Evolutionary conservation across 53 echinoderm and acorn worm species (phyloP), one percentile per base, ranked within the genome.

Genomic region (Holothuria scabra): DNA sequence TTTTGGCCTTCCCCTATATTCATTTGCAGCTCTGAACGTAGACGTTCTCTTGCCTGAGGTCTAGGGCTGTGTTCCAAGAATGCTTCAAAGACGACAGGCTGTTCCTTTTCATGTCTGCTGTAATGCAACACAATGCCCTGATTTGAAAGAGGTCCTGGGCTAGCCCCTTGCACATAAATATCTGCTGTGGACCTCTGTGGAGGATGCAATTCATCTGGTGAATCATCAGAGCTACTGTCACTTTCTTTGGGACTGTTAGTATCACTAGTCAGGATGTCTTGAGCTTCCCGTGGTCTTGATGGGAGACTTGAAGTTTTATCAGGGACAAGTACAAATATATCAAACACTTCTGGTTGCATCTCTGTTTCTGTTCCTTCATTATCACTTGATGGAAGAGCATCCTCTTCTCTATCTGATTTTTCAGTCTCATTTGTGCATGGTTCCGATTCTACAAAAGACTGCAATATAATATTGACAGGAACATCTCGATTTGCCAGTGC

Each of bases 291-390:
- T 32, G 72, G 72, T 19, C 46, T 46, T 23, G 72, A 72, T 48
- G 72, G 72, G 25, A 72, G 34, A 72, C 46, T n/a, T 44, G 21
- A 55, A 29, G 78, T 78, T 55, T 78, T 78, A n/a, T 78, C 59
- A 56, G 78, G 78, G 31, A 78, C 78, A 56, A 56, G 25, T 32
- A 78, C 24, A 59, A 30, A 78, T 46, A 78, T 78, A 28, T 78
- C 78, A 78, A 30, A 57, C 32, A 78, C 30, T 7, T 33, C 78
- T 30, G 56, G 19, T 57, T 78, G 22, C 2, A 0, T 38, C 5
- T 70, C 41, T 33, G 70, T 14, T 25, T 72, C 52, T 18, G 14
- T 52, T 2, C 52, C 1, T 52, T 52, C 8, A 14, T 52, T 18
- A 16, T 52, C 52, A 16, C 52, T 18, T 1, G 52, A 52, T 12